Base-by-base conservation (phyloP, 2,113 vertebrate species). In the Notiomystis cincta region DNA sequence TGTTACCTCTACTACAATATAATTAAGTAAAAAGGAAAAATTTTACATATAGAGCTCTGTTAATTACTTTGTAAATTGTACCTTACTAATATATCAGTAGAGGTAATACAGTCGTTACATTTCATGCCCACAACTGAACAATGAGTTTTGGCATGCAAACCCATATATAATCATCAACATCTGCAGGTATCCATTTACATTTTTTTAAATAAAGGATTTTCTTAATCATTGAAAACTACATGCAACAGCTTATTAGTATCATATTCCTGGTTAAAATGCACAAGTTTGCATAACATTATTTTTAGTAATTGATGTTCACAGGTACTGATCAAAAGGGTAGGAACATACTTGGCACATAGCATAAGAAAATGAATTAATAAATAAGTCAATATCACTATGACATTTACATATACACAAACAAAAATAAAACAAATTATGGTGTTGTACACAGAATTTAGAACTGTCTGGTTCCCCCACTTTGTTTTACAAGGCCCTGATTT, bases 61-160 rank as follows among this genome's bases (percentile, higher is more conserved):
- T 98, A 98, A 98, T 97, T 94, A 96, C 87, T 98, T 98, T 97
- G 97, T 97, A 98, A 99, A 97, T 97, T 96, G 97, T 98, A 97
- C 97, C 97, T 96, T 97, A 98, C 95, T 98, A 98, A 98, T 97
- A 98, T 98, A 98, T 94, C 98, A 98, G 98, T 95, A 98, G 96
- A 98, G 97, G 98, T 97, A 97, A 98, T 97, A 98, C 95, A 98
- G 97, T 97, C 95, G 10, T 93, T 93, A 97, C 85, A 97, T 89
- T 97, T 98, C 98, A 98, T 98, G 98, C 98, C 98, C 97, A 98
- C 89, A 96, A 95, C 97, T 97, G 96, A 98, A 97, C 97, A 98
- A 97, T 89, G 97, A 98, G 95, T 94, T 98, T 97, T 97, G 98
- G 97, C 99, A 99, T 99, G 99, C 98, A 98, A 98, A 98, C 97